phyloP scores from a whole-genome alignment of 2,113 vertebrate genomes.

The Melospiza georgiana region DNA sequence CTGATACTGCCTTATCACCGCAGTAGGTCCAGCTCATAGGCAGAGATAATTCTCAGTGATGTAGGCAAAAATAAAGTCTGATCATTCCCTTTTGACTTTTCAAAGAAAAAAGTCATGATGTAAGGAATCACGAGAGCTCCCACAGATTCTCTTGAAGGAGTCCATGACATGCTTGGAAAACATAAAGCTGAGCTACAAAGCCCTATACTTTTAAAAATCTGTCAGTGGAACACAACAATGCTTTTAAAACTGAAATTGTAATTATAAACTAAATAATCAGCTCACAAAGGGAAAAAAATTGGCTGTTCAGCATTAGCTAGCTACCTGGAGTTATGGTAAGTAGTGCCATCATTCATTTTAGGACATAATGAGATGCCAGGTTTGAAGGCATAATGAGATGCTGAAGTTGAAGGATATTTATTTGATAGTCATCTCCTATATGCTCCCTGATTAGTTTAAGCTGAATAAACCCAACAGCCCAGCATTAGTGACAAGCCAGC shows the following conservation, averaged over 20 bases:
- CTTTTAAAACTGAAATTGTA: not conserved
- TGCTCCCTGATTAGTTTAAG: not conserved
- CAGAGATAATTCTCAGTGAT: not conserved
- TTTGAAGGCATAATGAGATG: not conserved
- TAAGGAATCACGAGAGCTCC: not conserved
- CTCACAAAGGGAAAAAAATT: not conserved
- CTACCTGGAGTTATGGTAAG: not conserved
- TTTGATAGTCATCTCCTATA: constrained; percentile 11
- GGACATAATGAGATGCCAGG: not conserved
- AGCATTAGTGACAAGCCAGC: constrained; percentile 17
- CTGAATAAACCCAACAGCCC: constrained; percentile 26
- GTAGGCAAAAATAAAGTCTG: not conserved
- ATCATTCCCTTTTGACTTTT: not conserved
- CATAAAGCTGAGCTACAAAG: not conserved
- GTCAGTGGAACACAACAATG: not conserved
- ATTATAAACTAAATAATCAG: not conserved
- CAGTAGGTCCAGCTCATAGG: not conserved
- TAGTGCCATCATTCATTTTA: not conserved
- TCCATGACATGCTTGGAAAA: not conserved
- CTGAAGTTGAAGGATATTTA: constrained; percentile 11
- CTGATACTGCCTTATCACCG: not conserved
- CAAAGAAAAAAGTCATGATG: not conserved
- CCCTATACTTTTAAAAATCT: not conserved
- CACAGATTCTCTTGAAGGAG: not conserved
- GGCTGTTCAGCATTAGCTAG: not conserved